Conservation (phyloP, 1,140 invertebrate species). For the Agraylea sexmaculata region DNA sequence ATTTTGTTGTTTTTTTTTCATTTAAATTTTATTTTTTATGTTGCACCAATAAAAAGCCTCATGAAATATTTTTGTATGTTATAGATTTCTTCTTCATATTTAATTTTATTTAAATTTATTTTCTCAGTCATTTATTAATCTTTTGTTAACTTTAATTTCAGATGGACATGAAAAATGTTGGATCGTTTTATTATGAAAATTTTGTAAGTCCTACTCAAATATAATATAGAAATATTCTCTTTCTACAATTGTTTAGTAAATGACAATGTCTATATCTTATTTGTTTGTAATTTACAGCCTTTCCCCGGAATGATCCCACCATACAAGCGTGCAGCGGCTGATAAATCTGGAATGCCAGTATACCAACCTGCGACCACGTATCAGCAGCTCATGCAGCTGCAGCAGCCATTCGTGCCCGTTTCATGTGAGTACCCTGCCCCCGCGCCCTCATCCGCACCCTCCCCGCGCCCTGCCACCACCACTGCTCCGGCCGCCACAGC, state of each 20-base stretch:
- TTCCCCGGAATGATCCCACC: slow-evolving; percentile 84
- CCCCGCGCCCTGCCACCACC: slow-evolving; percentile 32
- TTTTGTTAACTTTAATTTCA: slow-evolving; percentile 52
- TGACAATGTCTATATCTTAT: neutral
- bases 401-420: slow-evolving; percentile 86
- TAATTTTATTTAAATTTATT: no score
- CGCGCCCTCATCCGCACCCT: slow-evolving; percentile 46
- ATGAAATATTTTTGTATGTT: neutral
- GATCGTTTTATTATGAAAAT: slow-evolving; percentile 87
- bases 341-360: slow-evolving; percentile 89
- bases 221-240: slow-evolving; percentile 2
- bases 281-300: slow-evolving; percentile 47
- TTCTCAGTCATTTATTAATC: no score
- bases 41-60: neutral
- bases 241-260: neutral
- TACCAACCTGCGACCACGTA: slow-evolving; percentile 89
- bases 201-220: slow-evolving; percentile 62
- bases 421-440: slow-evolving; percentile 82
- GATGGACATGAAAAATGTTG: slow-evolving; percentile 89
- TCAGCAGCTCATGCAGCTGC: slow-evolving; percentile 89
- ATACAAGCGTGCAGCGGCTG: slow-evolving; percentile 86
- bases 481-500: slow-evolving; percentile 32
- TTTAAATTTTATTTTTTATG: slow-evolving; percentile 10
- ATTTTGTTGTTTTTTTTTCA: slow-evolving; percentile 16
- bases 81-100: slow-evolving; percentile 1